phyloP scores from a whole-genome alignment of 1,140 invertebrate genomes.

The Oryzaephilus surinamensis region DNA sequence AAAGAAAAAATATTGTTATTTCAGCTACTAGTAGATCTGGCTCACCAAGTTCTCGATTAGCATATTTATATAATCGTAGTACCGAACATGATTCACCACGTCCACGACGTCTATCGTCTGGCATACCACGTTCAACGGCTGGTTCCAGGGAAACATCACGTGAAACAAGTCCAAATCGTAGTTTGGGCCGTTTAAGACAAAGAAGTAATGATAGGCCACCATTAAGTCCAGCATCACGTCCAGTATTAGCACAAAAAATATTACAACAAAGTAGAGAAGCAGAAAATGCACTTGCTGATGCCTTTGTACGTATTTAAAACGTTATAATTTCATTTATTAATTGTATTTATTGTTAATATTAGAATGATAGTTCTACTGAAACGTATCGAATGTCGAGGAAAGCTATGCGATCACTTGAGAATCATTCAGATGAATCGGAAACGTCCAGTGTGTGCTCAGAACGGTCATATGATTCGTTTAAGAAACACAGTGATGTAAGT shows the following conservation, averaged over 20 bases:
- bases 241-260: slow-evolving; percentile 68
- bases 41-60: slow-evolving; percentile 64
- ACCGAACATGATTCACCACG: slow-evolving; percentile 31
- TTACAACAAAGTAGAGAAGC: slow-evolving; percentile 82
- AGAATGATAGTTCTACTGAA: slow-evolving; percentile 22
- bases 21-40: slow-evolving; percentile 67
- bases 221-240: slow-evolving; percentile 42
- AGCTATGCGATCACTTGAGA: slow-evolving; percentile 30
- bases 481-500: slow-evolving; percentile 72
- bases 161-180: slow-evolving; percentile 51
- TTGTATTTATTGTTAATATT: background rate
- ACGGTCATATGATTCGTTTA: slow-evolving; percentile 73
- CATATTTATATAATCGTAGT: slow-evolving; percentile 54
- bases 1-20: slow-evolving; percentile 12
- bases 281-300: slow-evolving; percentile 70
- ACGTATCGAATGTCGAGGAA: slow-evolving; percentile 24
- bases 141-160: slow-evolving; percentile 55
- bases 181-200: slow-evolving; percentile 31
- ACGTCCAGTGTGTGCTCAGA: slow-evolving; percentile 93
- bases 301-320: slow-evolving; percentile 43
- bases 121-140: slow-evolving; percentile 61
- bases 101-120: slow-evolving; percentile 42
- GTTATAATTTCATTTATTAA: background rate
- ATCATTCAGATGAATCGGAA: slow-evolving; percentile 69
- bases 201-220: slow-evolving; percentile 41